Evolutionary conservation across 1,140 invertebrate species (phyloP).

Genomic region (Sipha flava): DNA sequence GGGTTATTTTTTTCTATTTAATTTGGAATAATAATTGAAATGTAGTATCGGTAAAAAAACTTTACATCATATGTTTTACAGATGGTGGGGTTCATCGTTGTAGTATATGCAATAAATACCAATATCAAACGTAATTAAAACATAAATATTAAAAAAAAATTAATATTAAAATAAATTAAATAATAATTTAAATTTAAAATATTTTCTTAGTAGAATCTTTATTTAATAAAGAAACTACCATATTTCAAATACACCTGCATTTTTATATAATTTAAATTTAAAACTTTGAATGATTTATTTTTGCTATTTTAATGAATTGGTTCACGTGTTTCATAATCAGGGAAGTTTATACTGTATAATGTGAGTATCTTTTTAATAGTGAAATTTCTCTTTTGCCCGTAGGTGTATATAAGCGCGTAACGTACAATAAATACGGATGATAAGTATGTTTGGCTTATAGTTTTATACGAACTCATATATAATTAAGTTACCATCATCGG

Average conservation of each 20-base stretch:
- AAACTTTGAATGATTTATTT: neutral
- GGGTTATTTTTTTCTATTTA: neutral
- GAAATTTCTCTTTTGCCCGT: slow-evolving; percentile 8
- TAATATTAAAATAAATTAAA: neutral
- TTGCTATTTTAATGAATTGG: neutral
- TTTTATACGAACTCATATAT: neutral
- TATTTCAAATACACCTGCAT: too few species aligned
- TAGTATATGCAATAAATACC: neutral
- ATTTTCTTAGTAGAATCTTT: too few species aligned
- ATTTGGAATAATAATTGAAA: neutral
- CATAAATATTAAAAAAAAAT: neutral
- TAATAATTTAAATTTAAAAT: too few species aligned
- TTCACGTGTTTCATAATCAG: neutral
- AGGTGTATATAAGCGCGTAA: neutral
- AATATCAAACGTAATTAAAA: neutral
- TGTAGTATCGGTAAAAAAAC: neutral
- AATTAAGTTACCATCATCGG: neutral
- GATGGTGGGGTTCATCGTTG: neutral
- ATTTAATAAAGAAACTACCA: too few species aligned
- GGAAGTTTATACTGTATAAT: neutral
- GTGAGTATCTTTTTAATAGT: neutral
- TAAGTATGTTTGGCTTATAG: neutral
- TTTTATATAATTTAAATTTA: too few species aligned
- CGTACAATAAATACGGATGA: neutral
- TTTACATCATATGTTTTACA: neutral